phyloP scores from a whole-genome alignment of 2,888 invertebrate genomes.

The Drosophila prostipennis region DNA sequence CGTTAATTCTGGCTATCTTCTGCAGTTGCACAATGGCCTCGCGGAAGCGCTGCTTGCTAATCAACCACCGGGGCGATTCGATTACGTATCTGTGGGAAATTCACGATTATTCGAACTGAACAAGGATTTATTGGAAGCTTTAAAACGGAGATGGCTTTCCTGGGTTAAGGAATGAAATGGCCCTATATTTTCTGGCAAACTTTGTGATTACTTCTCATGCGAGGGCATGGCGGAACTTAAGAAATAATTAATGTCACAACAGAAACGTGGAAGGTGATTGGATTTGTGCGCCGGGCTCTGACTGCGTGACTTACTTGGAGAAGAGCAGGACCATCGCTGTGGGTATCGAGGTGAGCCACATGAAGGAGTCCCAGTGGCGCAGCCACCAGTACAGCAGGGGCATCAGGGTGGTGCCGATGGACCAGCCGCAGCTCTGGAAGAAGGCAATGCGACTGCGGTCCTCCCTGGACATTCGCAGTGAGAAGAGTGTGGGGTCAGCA shows the following conservation, averaged over 20 bases:
- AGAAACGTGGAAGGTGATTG: slow-evolving; percentile 13
- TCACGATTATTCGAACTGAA: slow-evolving; percentile 17
- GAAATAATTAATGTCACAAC: slow-evolving; percentile 20
- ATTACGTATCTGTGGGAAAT: slow-evolving; percentile 85
- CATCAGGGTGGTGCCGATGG: slow-evolving; percentile 85
- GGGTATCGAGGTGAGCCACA: slow-evolving; percentile 85
- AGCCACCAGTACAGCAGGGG: slow-evolving; percentile 85
- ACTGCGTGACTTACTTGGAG: slow-evolving; percentile 83
- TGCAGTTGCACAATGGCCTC: slow-evolving; percentile 85
- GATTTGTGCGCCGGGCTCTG: slow-evolving; percentile 1
- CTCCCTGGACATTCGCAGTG: slow-evolving; percentile 72
- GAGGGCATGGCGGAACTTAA: not conserved
- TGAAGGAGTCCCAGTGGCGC: slow-evolving; percentile 85
- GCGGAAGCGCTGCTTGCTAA: slow-evolving; percentile 85
- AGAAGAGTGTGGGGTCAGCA: slow-evolving; percentile 13
- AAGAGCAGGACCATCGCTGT: slow-evolving; percentile 84
- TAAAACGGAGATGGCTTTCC: not conserved
- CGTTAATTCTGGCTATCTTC: slow-evolving; percentile 86
- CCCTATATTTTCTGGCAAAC: not conserved
- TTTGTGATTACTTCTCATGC: not conserved
- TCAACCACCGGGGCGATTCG: slow-evolving; percentile 88
- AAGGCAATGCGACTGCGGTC: slow-evolving; percentile 85
- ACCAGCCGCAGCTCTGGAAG: slow-evolving; percentile 85
- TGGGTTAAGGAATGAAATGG: not conserved
- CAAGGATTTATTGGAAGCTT: not conserved